Evolutionary conservation across 53 echinoderm and acorn worm genomes (phyloP), one percentile per base, ranked within the genome.

Genomic region (Henricia sp.): DNA sequence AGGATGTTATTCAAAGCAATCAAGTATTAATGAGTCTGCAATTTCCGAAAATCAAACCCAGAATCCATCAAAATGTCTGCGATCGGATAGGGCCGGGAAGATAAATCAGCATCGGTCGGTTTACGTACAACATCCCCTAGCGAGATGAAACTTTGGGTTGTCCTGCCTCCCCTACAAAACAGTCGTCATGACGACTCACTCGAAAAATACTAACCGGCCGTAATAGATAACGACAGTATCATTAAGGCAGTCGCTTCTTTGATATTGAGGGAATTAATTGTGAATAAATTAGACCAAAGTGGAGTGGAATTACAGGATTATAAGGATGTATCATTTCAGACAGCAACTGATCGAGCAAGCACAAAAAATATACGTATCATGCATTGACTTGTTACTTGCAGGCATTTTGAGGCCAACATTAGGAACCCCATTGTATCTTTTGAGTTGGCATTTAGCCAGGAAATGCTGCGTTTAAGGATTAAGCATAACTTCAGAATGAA

Each of bases 1-100:
- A 63, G 80, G 80, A 80, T 80, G 80, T 80, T 80, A 80, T 80
- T 64, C 80, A 80, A 80, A 80, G 80, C 80, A 80, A 80, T 80
- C 80, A 80, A 80, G 80, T 80, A 80, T 80, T 80, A 80, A 80
- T 80, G 80, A 80, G 80, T 58, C 80, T 21, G 80, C 80, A 80
- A 80, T 80, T 80, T 80, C 80, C 80, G 80, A 80, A 80, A 64
- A 80, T 80, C 64, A 80, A 80, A 63, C 80, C 63, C 80, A 64
- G 65, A 80, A 80, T 80, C 80, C 80, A 80, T 80, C 80, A 80
- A 80, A 80, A 62, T 19, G 80, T 80, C 80, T 48, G 30, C 35
- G 40, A 63, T 64, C 63, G 80, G 80, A 80, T 65, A 64, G 80
- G n/a, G 13, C 63, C 20, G 63, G 30, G 63, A 80, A 44, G 80